phyloP scores from a whole-genome alignment of 2,797 vertebrate species.

The Melanotaenia nigrans region DNA sequence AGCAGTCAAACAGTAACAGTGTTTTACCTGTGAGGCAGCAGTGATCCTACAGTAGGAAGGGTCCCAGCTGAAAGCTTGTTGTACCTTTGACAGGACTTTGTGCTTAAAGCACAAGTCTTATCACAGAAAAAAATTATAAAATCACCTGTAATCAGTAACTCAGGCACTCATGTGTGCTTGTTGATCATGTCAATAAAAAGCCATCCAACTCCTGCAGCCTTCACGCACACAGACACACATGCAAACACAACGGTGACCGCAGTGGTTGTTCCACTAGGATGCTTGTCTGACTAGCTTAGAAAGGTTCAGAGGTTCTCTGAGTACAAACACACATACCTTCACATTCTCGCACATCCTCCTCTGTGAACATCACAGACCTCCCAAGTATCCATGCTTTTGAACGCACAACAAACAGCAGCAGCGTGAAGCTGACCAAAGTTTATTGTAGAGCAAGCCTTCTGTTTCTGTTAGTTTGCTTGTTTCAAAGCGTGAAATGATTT shows the following conservation, averaged over 20 bases:
- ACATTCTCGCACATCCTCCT: constrained; percentile 53
- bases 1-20: background rate
- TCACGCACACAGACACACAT: constrained; percentile 16
- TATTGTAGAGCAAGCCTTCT: constrained; percentile 59
- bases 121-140: constrained; percentile 66
- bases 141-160: constrained; percentile 82
- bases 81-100: constrained; percentile 72
- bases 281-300: constrained; percentile 1
- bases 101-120: constrained; percentile 64
- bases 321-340: constrained; percentile 42
- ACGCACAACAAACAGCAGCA: constrained; percentile 73
- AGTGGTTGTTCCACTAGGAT: constrained; percentile 29
- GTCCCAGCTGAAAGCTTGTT: constrained; percentile 19
- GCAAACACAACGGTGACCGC: constrained; percentile 14
- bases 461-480: constrained; percentile 54
- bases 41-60: constrained; percentile 28
- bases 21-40: constrained; percentile 68
- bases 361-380: constrained; percentile 66
- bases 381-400: constrained; percentile 53
- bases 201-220: constrained; percentile 13
- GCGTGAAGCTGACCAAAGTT: constrained; percentile 58
- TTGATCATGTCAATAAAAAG: constrained; percentile 73
- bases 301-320: constrained; percentile 51
- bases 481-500: constrained; percentile 67
- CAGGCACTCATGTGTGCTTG: constrained; percentile 50